Conservation (phyloP, 2,797 vertebrate species). For the Molossus molossus region DNA sequence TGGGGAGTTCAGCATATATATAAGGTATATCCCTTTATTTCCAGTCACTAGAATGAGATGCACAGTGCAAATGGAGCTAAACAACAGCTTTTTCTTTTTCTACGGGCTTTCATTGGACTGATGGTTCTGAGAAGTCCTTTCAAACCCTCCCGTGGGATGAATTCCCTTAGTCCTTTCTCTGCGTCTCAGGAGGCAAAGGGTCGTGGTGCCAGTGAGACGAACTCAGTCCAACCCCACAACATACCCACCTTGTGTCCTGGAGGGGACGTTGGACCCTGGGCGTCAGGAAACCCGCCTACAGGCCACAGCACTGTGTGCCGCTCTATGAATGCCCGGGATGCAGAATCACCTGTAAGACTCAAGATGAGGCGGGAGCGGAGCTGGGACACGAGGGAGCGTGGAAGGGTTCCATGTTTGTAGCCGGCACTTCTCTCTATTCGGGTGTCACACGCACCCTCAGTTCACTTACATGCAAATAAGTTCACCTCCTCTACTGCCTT, state of each 20-base stretch:
- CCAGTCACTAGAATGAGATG: background rate
- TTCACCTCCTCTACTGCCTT: background rate
- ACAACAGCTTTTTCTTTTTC: constrained; percentile 9
- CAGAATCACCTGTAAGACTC: background rate
- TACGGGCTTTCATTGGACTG: background rate
- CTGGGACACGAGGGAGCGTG: background rate
- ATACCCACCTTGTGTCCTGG: background rate
- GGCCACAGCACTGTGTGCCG: background rate
- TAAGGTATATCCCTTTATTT: background rate
- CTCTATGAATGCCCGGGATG: background rate
- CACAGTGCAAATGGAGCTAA: background rate
- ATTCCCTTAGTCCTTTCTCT: background rate
- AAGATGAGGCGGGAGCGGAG: background rate
- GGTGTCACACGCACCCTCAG: accelerated
- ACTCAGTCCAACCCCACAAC: background rate
- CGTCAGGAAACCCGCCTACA: background rate
- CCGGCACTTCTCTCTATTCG: background rate
- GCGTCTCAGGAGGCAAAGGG: background rate
- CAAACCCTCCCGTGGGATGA: background rate
- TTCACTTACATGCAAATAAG: background rate
- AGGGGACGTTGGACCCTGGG: background rate
- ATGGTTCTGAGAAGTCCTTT: background rate
- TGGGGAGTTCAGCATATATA: accelerated
- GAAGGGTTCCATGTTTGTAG: background rate
- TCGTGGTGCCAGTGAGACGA: background rate